Evolutionary conservation across 2,888 invertebrate genomes (phyloP), one percentile per base, ranked within the genome.

Genomic region (Aleiodes leptofemur): DNA sequence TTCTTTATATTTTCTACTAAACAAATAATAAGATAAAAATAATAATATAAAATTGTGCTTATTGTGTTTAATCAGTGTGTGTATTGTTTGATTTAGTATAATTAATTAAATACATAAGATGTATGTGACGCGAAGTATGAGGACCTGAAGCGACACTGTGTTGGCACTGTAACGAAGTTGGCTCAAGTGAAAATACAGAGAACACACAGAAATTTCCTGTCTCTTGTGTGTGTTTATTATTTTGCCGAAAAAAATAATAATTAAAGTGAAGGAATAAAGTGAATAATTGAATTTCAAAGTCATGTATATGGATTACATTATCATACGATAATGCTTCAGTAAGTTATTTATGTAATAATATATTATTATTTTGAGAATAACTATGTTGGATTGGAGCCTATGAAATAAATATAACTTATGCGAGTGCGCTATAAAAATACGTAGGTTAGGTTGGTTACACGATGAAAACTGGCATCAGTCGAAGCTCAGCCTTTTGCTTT

Each of bases 361-460:
- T 14, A 16, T 48, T 53, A 11, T 23, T 29, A 50, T 68, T 71
- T 56, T 43, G 8, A 51, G 48, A 61, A 59, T 73, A 59, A 69
- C 48, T 53, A 38, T 64, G 55, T 64, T 34, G 48, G 43, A 69
- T 51, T 43, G 14, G 59, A 34, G 38, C 48, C 69, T 64, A 79
- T 76, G 72, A 4, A 76, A 73, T 79, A 78, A 76, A 79, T 79
- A 75, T 73, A 75, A 76, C 76, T 79, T 73, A 66, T 73, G 74
- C 72, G 76, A 79, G 78, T 73, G 74, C 72, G 79, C 77, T 78
- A 77, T 81, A 82, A 84, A 83, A 81, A 83, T 80, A 76, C 81
- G 83, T 85, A 87, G 87, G 87, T 87, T 87, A 87, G 87, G 87
- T 87, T 86, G 82, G 83, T 81, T 81, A 74, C 74, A 79, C 72